Base-by-base conservation (phyloP, 2,888 invertebrate genomes). In the Fragum sueziense region DNA sequence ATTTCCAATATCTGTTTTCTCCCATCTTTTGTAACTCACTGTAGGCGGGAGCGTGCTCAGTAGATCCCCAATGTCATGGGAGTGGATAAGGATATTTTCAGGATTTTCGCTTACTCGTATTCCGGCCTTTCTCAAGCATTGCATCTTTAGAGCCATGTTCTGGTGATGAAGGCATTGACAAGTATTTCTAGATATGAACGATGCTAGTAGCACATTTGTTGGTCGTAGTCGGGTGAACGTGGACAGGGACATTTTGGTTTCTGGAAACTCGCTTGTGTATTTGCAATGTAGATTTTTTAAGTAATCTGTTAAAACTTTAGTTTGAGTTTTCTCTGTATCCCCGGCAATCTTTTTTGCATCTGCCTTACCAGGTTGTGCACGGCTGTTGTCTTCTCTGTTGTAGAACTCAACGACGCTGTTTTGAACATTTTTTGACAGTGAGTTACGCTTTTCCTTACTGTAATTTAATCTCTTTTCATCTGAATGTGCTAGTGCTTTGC, bases 161-260 rank as follows among this genome's bases (percentile, higher is more conserved):
- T 78, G 73, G 25, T 73, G 69, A 27, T 52, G 59, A 7, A 31
- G 27, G 25, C 72, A 73, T 29, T 68, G 37, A 62, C 76, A 72
- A 47, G 65, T 57, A 33, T 72, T 57, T 29, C 76, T 76, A 67
- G 54, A 17, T 3, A n/a, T 37, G 67, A n/a, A n/a, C n/a, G n/a
- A n/a, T n/a, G n/a, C n/a, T n/a, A n/a, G n/a, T n/a, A n/a, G n/a
- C n/a, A n/a, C 68, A 47, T 72, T 7, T 22, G 14, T 11, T 47
- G 76, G 76, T 7, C 76, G 65, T 9, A 71, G 37, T 31, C 77
- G 37, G 27, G 65, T 65, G 57, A 76, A 76, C 22, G 76, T 47
- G 25, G 76, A 37, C 29, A 74, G 69, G 11, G 70, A 70, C 62
- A 76, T 51, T 52, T 76, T 76, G 33, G 61, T 70, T 47, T 52